Evolutionary conservation across 2,888 invertebrate genomes (phyloP).

Genomic region (Perizoma flavofasciatum): DNA sequence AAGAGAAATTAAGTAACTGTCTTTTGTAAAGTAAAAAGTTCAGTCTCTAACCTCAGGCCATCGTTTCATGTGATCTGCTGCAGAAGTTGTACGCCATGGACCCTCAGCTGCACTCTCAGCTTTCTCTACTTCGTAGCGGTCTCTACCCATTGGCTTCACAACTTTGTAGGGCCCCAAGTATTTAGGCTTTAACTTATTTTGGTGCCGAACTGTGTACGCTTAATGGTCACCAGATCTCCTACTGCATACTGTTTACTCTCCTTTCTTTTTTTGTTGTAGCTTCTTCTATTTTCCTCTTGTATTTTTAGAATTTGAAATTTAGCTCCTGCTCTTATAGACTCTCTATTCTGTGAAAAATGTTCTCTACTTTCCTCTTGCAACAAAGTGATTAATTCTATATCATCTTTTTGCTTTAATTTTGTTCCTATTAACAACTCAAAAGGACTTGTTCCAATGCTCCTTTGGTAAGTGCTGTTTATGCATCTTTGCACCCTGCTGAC

Average conservation of each 20-base stretch:
- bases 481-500: slow-evolving; percentile 21
- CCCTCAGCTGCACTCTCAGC: neutral
- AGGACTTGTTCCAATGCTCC: slow-evolving; percentile 34
- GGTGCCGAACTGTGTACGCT: slow-evolving; percentile 31
- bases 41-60: slow-evolving; percentile 1
- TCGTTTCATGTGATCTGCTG: slow-evolving; percentile 3
- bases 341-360: slow-evolving; percentile 14
- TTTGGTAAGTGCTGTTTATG: slow-evolving; percentile 17
- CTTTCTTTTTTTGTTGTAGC: slow-evolving; percentile 15
- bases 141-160: slow-evolving; percentile 9
- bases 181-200: slow-evolving; percentile 3
- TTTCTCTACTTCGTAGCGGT: slow-evolving; percentile 27
- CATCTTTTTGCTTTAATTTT: slow-evolving; percentile 31
- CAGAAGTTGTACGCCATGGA: neutral
- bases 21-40: neutral
- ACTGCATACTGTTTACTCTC: no score
- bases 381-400: slow-evolving; percentile 15
- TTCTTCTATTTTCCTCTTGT: slow-evolving; percentile 25
- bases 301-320: slow-evolving; percentile 25
- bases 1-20: neutral
- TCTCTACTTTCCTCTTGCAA: slow-evolving; percentile 9
- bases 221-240: slow-evolving; percentile 28
- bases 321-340: slow-evolving; percentile 18
- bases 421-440: slow-evolving; percentile 35
- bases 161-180: neutral